Base-by-base conservation (phyloP, 2,113 vertebrate genomes). In the Bubo scandiacus region DNA sequence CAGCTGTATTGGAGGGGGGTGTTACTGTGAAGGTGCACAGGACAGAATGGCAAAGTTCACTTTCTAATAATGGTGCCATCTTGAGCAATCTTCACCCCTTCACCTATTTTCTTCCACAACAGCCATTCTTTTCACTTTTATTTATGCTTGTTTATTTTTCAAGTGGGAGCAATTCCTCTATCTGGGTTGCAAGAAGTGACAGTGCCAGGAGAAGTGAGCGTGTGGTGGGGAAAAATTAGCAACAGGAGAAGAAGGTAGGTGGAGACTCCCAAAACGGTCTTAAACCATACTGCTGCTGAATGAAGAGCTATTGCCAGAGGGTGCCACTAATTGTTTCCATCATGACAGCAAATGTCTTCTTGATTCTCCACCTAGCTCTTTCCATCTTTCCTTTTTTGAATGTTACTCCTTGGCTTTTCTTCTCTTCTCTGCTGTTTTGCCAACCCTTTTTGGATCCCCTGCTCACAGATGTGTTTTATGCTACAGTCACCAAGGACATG, bases 1-100 rank as follows among this genome's bases (percentile, higher is more conserved):
- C 5, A 72, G 23, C 0, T 4, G 10, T 22, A 4, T 3, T 0
- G 1, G 45, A 61, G 38, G 17, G 1, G 26, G 13, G 6, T 21
- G 25, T 66, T 36, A 17, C 36, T 85, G 29, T 17, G 21, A 68
- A 63, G 42, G 15, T 3, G 3, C 30, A 15, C 5, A 5, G 38
- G 43, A 63, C 45, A 47, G 47, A 66, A 55, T 20, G 43, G 15
- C 45, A 27, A 81, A 70, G 19, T 51, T 83, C 9, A 27, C 26
- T 29, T 72, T 79, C 29, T 57, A 49, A 7, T 34, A 81, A 34
- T 0, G 6, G 6, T 43, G 22, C 4, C 23, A 7, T 42, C 57
- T 67, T 59, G 7, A 77, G 17, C 59, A 74, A 5, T 30, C 5
- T 5, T 29, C 29, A 66, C 2, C 12, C 38, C n/a, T 81, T 81